These are phyloP conservation scores for Echinarachnius parma DNA, from an alignment of 53 echinoderm and acorn worm species.

Conservation along the genomic window DNA sequence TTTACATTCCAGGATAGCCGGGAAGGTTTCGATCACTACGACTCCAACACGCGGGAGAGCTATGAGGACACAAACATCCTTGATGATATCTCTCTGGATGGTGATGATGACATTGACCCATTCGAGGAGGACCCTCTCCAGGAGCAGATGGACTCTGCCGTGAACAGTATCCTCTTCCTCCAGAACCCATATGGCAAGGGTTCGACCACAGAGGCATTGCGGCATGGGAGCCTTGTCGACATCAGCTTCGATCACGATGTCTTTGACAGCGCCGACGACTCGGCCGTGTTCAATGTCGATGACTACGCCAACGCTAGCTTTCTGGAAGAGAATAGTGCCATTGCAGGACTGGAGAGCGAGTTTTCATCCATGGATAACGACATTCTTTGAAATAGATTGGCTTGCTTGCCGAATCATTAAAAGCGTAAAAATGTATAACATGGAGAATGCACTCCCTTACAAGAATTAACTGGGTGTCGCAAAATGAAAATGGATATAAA, in stretches of 20 bases:
- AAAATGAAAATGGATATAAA: too few relatives aligned
- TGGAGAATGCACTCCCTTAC: too few relatives aligned
- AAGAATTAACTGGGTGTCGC: too few relatives aligned
- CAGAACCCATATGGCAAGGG: slow-evolving; percentile 23
- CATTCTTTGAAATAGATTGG: too few relatives aligned
- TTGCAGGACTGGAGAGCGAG: slow-evolving; percentile 15
- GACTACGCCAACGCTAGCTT: slow-evolving; percentile 32
- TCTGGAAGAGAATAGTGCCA: slow-evolving; percentile 12
- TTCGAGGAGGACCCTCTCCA: slow-evolving; percentile 36
- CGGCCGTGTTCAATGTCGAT: slow-evolving; percentile 21
- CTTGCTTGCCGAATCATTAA: too few relatives aligned
- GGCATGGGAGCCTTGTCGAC: slow-evolving; percentile 25
- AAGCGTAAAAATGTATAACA: too few relatives aligned
- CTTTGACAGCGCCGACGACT: slow-evolving; percentile 23
- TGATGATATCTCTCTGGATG: not conserved
- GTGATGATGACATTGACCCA: not conserved
- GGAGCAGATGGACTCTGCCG: slow-evolving; percentile 89
- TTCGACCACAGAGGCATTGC: not conserved
- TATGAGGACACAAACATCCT: not conserved
- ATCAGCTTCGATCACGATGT: slow-evolving; percentile 40
- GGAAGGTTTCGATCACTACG: not conserved
- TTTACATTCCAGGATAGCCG: not conserved
- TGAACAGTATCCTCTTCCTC: slow-evolving; percentile 85
- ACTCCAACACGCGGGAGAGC: not conserved
- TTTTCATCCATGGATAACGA: slow-evolving; percentile 9